A percentile compares a stretch with the other conserved stretches of the same genome.
Conservation (phyloP, 2,797 vertebrate genomes). For the Podargus strigoides region DNA sequence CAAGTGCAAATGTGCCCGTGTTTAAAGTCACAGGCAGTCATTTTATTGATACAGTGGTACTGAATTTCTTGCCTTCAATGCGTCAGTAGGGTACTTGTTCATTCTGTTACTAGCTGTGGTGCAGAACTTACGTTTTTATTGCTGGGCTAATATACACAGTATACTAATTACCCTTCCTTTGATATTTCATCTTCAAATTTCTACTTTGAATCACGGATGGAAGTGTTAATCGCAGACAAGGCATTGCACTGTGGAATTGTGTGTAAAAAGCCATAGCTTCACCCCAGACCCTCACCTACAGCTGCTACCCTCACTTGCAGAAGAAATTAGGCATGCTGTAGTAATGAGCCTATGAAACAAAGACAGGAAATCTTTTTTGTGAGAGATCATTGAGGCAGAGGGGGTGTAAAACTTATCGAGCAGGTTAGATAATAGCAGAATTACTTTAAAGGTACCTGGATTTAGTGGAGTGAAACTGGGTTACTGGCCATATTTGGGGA, state of each 20-base stretch:
- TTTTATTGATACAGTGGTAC: constrained; percentile 48
- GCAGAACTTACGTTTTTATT: constrained; percentile 66
- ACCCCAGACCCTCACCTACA: not conserved
- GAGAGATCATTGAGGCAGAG: not conserved
- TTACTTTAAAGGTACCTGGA: constrained; percentile 23
- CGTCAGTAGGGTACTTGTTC: constrained; percentile 59
- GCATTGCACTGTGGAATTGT: constrained; percentile 1
- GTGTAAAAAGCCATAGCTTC: constrained; percentile 32
- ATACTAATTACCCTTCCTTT: not conserved
- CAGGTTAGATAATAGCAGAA: constrained; percentile 8
- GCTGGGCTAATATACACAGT: not conserved
- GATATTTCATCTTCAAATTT: not conserved
- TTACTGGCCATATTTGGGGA: constrained; percentile 8
- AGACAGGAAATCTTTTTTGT: not conserved
- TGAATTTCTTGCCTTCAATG: constrained; percentile 61
- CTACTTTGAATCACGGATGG: not conserved
- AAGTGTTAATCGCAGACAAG: constrained; percentile 2
- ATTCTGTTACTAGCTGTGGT: constrained; percentile 41
- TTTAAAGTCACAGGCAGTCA: constrained; percentile 60
- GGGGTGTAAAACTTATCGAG: constrained; percentile 52
- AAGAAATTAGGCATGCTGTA: constrained; percentile 19
- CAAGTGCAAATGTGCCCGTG: constrained; percentile 41
- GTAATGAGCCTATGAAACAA: constrained; percentile 39
- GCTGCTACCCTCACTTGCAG: constrained; percentile 32
- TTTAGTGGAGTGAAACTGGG: constrained; percentile 41